These are phyloP conservation scores for Papilio xuthus DNA, from an alignment of 1,140 invertebrate genomes.

Conservation along the genomic window DNA sequence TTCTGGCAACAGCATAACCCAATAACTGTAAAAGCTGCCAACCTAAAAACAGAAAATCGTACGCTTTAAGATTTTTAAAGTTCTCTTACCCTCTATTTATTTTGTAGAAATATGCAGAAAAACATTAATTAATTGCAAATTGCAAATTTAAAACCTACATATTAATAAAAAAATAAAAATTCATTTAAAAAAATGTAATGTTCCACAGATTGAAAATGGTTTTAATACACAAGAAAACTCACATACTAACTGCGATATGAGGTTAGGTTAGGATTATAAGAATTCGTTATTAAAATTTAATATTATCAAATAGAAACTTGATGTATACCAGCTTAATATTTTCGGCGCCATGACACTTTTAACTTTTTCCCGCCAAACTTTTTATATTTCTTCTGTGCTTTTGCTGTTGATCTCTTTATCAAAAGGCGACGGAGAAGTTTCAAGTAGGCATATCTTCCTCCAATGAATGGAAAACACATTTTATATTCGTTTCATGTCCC, in stretches of 20 bases:
- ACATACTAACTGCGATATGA: neutral
- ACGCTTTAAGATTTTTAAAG: neutral
- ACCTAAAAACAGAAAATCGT: neutral
- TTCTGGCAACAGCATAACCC: neutral
- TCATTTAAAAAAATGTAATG: too few species aligned
- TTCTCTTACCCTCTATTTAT: neutral
- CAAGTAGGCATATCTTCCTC: conserved; percentile 47
- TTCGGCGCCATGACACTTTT: conserved; percentile 63
- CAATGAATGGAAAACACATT: conserved; percentile 65
- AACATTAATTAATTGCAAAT: too few species aligned
- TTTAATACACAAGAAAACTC: neutral
- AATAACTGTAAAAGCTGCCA: neutral
- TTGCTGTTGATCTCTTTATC: conserved; percentile 47
- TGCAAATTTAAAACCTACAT: too few species aligned
- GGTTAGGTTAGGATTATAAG: neutral
- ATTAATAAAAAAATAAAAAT: too few species aligned
- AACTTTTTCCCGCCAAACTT: conserved; percentile 60
- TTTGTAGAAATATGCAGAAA: neutral
- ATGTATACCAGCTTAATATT: conserved; percentile 57
- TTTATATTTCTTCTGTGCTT: conserved; percentile 61
- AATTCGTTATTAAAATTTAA: conserved; percentile 39
- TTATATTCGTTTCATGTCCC: conserved; percentile 50
- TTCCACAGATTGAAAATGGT: too few species aligned
- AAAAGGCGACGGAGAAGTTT: conserved; percentile 52
- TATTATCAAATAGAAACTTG: conserved; percentile 39